Percentiles rank a stretch among this genome's conserved stretches.
These are phyloP conservation scores for Tenthredo livida DNA, from an alignment of 2,888 invertebrate species.

Conservation along the genomic window DNA sequence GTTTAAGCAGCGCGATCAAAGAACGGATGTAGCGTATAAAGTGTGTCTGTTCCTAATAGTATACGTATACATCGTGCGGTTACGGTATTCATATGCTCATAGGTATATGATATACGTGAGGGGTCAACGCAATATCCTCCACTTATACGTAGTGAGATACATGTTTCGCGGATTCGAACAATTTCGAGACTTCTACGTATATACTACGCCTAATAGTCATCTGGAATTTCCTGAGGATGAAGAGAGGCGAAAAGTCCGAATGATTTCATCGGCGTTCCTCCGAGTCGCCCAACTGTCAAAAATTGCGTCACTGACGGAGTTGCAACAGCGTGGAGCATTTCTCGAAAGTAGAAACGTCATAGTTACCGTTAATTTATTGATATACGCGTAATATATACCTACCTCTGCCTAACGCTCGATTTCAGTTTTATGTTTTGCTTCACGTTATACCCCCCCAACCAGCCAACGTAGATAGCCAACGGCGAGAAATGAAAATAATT, in stretches of 20 bases:
- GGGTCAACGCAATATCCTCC: background rate
- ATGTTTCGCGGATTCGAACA: background rate
- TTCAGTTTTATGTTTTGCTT: background rate
- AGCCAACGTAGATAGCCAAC: conserved; percentile 2
- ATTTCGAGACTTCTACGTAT: background rate
- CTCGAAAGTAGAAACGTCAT: background rate
- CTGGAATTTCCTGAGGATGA: background rate
- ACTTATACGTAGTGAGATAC: background rate
- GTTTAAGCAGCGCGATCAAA: conserved; percentile 24
- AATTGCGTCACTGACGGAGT: background rate
- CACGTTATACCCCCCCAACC: background rate
- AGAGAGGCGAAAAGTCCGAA: background rate
- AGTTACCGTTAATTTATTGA: background rate
- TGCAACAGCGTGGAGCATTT: conserved; percentile 34
- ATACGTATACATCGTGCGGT: background rate
- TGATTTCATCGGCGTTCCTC: conserved; percentile 29
- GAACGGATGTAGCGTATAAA: conserved; percentile 39
- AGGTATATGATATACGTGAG: background rate
- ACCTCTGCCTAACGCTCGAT: background rate
- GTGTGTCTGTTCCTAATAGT: background rate
- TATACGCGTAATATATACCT: background rate
- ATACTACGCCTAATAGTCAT: background rate
- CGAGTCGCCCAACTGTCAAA: conserved; percentile 25
- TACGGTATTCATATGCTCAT: background rate
- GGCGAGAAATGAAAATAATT: background rate